A percentile compares a stretch with the other conserved stretches of the same genome.
Evolutionary conservation across 2,888 invertebrate species (phyloP).

Genomic region (Athalia rosae): DNA sequence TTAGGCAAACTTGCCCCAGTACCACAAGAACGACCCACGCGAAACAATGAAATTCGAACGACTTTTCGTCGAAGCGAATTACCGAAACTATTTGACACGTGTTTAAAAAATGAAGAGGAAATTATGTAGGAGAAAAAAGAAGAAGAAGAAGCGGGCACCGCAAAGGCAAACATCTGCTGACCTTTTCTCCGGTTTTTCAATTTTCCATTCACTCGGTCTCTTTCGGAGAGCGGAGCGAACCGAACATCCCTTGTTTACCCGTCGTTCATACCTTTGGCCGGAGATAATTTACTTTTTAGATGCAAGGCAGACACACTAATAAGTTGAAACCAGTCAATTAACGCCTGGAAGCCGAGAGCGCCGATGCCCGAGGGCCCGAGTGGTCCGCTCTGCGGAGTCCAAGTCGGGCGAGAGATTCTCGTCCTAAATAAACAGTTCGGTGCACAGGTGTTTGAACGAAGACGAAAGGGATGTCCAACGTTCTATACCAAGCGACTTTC

Average conservation of each 20-base stretch:
- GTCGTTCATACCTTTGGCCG: constrained; percentile 10
- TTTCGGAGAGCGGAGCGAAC: neutral
- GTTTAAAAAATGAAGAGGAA: constrained; percentile 13
- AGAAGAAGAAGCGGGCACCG: neutral
- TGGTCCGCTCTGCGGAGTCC: too few species aligned
- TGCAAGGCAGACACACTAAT: constrained; percentile 63
- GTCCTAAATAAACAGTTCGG: constrained; percentile 67
- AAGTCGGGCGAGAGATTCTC: constrained; percentile 50
- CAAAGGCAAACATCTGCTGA: neutral
- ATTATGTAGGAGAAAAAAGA: neutral
- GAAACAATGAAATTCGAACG: constrained; percentile 36
- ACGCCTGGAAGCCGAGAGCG: constrained; percentile 49
- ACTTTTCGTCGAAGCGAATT: constrained; percentile 31
- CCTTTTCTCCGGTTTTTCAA: neutral
- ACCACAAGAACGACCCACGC: neutral
- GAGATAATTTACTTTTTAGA: constrained; percentile 51
- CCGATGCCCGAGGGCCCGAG: too few species aligned
- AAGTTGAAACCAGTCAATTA: constrained; percentile 70
- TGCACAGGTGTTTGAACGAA: constrained; percentile 67
- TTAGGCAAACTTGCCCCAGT: neutral
- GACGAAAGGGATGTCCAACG: constrained; percentile 49
- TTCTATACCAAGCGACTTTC: constrained; percentile 7
- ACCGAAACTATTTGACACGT: constrained; percentile 16
- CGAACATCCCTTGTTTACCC: constrained; percentile 6
- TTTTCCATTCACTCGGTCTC: too few species aligned